Conservation (phyloP, 92 coral and sea anemone species). For the Bergia puertoricense region DNA sequence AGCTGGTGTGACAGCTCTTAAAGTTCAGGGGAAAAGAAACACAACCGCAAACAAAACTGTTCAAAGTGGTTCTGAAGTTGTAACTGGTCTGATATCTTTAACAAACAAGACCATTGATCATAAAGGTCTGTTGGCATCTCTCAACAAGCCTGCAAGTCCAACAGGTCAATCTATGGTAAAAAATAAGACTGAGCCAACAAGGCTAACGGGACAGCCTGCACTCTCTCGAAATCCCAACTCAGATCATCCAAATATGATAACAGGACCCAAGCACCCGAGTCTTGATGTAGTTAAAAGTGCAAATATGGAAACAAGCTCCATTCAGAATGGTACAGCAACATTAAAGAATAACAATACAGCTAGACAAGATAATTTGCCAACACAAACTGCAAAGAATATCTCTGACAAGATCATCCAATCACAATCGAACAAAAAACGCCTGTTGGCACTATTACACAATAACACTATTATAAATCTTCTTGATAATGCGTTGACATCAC, state of each 20-base stretch:
- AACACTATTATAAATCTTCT: constrained; percentile 30
- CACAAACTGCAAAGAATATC: neutral
- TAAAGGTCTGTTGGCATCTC: neutral
- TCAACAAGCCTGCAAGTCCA: neutral
- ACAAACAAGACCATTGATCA: constrained; percentile 1
- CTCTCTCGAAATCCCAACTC: constrained; percentile 1
- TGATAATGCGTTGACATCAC: constrained; percentile 3
- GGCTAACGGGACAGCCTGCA: neutral
- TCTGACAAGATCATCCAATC: neutral
- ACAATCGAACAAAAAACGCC: constrained; percentile 14
- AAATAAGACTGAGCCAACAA: no score
- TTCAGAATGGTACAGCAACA: neutral
- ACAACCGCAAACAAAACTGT: neutral
- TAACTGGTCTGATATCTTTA: neutral
- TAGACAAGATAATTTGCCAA: neutral
- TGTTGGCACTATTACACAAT: constrained; percentile 30
- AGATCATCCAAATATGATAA: neutral
- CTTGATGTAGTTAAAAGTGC: neutral
- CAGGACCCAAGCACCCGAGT: neutral
- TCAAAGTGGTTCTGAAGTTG: neutral
- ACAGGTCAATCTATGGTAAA: neutral
- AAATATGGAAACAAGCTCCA: neutral
- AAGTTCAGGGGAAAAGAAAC: neutral
- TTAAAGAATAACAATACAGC: neutral
- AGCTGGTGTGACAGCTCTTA: neutral